These are phyloP conservation scores for Scartelaos histophorus DNA, from an alignment of 2,113 vertebrate species.

Conservation along the genomic window DNA sequence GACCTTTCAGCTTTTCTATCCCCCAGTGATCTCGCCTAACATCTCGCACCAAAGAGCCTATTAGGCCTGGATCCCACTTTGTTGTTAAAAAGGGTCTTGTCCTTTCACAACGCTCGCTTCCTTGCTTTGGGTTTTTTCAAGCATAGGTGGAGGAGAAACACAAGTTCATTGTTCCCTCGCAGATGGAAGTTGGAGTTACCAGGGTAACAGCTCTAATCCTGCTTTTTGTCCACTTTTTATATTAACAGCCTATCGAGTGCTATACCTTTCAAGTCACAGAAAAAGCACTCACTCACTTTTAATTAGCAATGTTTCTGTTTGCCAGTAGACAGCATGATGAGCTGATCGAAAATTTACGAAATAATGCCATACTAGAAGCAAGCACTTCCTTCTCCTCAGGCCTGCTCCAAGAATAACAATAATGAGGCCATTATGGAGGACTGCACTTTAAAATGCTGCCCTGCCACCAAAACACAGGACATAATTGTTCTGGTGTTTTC, in stretches of 20 bases:
- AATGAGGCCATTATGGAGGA: constrained; percentile 98
- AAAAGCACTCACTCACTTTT: constrained; percentile 84
- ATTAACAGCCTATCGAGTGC: constrained; percentile 92
- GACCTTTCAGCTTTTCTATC: constrained; percentile 87
- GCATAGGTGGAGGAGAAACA: constrained; percentile 95
- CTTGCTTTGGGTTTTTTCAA: constrained; percentile 78
- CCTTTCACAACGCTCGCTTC: constrained; percentile 89
- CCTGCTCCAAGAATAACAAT: constrained; percentile 97
- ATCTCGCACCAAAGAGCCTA: constrained; percentile 85
- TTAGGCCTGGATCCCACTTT: constrained; percentile 92
- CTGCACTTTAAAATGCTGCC: constrained; percentile 92
- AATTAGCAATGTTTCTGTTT: constrained; percentile 96
- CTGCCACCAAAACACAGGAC: constrained; percentile 94
- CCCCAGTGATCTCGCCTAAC: constrained; percentile 85
- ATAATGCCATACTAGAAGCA: constrained; percentile 92
- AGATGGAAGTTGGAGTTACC: constrained; percentile 99
- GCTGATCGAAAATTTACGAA: constrained; percentile 98
- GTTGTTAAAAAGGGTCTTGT: constrained; percentile 91
- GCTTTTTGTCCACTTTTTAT: constrained; percentile 94
- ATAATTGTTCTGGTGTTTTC: constrained; percentile 96
- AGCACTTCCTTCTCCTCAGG: constrained; percentile 91
- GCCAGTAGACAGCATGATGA: constrained; percentile 91
- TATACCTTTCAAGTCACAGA: constrained; percentile 94
- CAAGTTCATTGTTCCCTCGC: constrained; percentile 95
- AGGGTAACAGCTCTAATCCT: constrained; percentile 98